Conservation (phyloP, 2,797 vertebrate genomes). For the Tauraco hartlaubi region DNA sequence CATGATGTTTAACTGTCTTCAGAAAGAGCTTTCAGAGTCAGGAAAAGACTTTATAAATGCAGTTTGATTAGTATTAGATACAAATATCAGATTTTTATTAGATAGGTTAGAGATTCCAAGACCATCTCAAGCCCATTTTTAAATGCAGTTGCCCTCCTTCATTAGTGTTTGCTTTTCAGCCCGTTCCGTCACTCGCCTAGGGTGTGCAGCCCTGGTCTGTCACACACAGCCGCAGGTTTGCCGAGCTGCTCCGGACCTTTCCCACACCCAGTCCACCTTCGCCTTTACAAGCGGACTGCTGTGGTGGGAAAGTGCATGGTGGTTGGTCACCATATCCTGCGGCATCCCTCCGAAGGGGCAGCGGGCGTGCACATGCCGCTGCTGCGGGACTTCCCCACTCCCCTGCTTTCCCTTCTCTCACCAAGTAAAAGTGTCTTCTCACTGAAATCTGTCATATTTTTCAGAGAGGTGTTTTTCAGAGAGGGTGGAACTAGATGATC, state of each 20-base stretch:
- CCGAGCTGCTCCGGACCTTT: not conserved
- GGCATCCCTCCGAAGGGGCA: not conserved
- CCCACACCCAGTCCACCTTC: not conserved
- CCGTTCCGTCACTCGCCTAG: not conserved
- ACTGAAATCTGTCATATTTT: not conserved
- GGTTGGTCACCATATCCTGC: rapidly evolving
- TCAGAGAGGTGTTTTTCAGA: not conserved
- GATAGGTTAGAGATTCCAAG: not conserved
- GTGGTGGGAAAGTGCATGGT: rapidly evolving
- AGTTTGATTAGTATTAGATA: not conserved
- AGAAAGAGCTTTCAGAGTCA: not conserved
- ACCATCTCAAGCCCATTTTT: not conserved
- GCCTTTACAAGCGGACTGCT: not conserved
- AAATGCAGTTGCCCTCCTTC: not conserved
- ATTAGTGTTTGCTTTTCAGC: rapidly evolving
- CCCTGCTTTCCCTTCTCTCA: not conserved
- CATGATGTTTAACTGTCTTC: not conserved
- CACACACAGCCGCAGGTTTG: rapidly evolving
- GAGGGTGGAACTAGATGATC: no score
- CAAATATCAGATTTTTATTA: not conserved
- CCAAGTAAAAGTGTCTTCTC: not conserved
- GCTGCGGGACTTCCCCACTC: not conserved
- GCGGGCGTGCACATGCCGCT: rapidly evolving
- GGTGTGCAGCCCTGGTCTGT: not conserved
- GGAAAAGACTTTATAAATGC: not conserved